phyloP scores from a whole-genome alignment of 2,888 invertebrate species.

The Lasius fuliginosus region DNA sequence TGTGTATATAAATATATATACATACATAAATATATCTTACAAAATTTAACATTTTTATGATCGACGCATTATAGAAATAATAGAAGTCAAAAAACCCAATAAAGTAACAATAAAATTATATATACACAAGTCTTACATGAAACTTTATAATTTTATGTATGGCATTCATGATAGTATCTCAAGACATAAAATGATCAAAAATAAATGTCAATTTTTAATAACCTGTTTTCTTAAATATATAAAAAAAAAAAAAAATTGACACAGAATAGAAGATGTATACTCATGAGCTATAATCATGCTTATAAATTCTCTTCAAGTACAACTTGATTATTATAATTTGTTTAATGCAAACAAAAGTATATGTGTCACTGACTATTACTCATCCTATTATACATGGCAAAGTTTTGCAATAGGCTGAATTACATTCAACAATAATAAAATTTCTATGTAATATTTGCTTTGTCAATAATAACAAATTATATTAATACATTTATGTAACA shows the following conservation, averaged over 20 bases:
- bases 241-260: neutral
- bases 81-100: conserved; percentile 23
- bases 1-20: conserved; percentile 19
- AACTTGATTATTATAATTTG: conserved; percentile 13
- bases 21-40: conserved; percentile 47
- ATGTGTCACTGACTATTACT: conserved; percentile 10
- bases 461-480: conserved; percentile 21
- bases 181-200: conserved; percentile 22
- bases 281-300: neutral
- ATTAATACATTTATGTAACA: neutral
- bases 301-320: conserved; percentile 18
- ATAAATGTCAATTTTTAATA: neutral
- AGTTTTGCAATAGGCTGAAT: neutral
- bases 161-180: neutral
- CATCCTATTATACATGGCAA: conserved; percentile 7
- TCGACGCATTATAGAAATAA: conserved; percentile 45
- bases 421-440: conserved; percentile 4
- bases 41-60: conserved; percentile 47
- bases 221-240: neutral
- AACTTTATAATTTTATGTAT: conserved; percentile 8
- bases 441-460: conserved; percentile 18
- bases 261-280: neutral
- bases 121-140: conserved; percentile 5
- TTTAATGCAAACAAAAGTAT: neutral
- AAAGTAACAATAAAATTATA: conserved; percentile 27